Base-by-base conservation (phyloP, 2,888 invertebrate genomes). In the Pyrgus malvae region DNA sequence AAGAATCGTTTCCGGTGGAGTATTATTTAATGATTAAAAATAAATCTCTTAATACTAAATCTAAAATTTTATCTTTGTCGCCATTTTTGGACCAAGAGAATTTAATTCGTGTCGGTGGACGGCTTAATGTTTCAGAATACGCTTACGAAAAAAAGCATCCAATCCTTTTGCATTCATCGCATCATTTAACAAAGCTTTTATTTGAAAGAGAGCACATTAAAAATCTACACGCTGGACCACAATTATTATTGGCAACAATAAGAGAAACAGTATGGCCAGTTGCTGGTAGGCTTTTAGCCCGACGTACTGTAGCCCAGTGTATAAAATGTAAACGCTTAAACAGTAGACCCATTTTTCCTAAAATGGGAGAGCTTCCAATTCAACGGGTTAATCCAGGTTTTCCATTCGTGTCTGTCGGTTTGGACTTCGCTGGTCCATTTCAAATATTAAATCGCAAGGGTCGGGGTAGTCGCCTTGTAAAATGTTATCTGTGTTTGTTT, bases 81-180 rank as follows among this genome's bases (percentile, higher is more conserved):
- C 33, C 33, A 14, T 33, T 33, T 33, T 33, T 33, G 3, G 33
- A 33, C 33, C 14, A 9, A 14, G 14, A 8, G 14, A 33, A 33
- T n/a, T 14, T 33, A 33, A 50, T 50, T 50, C 31, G 49, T 1
- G 49, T 50, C 3, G 49, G 49, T n/a, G 49, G 49, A 1, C 41
- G 41, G 2, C 23, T 50, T n/a, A 11, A 23, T 11, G 29, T 16
- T 23, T 40, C 48, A 3, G 9, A n/a, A 2, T 40, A 21, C 19
- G 7, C 29, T 9, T 49, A 29, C 4, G 31, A 31, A 0, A 49
- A 21, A 16, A 38, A 48, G 29, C 23, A 48, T 23, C 55, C 33
- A 11, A 48, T 37, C n/a, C 16, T 48, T 5, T 8, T 48, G 3
- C 14, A 37, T 37, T 17, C 48, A 1, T 6, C 16, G n/a, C 49